phyloP scores from a whole-genome alignment of 2,888 invertebrate genomes.

The Pharmacophagus antenor region DNA sequence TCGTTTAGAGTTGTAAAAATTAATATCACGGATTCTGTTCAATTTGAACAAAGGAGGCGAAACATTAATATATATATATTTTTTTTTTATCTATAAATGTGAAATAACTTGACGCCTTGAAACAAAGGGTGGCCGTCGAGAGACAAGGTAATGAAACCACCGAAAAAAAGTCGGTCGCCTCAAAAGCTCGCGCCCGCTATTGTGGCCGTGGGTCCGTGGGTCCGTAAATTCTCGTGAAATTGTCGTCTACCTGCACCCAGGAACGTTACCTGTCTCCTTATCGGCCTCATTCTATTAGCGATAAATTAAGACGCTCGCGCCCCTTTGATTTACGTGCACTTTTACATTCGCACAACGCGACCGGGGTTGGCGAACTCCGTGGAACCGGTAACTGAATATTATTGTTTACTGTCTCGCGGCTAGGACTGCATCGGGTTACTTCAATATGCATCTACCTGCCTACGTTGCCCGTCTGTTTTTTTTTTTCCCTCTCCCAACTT shows the following conservation, averaged over 20 bases:
- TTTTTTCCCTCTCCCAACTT: no score
- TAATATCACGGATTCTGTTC: background rate
- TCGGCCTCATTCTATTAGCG: slow-evolving; percentile 52
- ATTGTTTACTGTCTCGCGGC: slow-evolving; percentile 39
- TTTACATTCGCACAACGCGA: slow-evolving; percentile 54
- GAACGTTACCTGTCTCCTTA: slow-evolving; percentile 67
- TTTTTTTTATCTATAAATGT: slow-evolving; percentile 45
- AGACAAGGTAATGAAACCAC: slow-evolving; percentile 54
- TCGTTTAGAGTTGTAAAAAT: background rate
- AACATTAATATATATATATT: slow-evolving; percentile 38
- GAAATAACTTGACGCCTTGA: slow-evolving; percentile 56
- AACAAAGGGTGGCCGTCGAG: slow-evolving; percentile 50
- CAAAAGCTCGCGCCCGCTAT: slow-evolving; percentile 44
- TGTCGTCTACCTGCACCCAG: slow-evolving; percentile 59
- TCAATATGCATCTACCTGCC: slow-evolving; percentile 33
- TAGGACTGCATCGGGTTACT: slow-evolving; percentile 38
- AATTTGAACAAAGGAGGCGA: slow-evolving; percentile 11
- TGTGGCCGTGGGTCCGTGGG: slow-evolving; percentile 44
- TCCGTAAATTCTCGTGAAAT: slow-evolving; percentile 61
- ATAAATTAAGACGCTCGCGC: slow-evolving; percentile 69
- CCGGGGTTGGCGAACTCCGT: slow-evolving; percentile 44
- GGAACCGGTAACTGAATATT: slow-evolving; percentile 40
- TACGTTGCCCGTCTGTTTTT: slow-evolving; percentile 30
- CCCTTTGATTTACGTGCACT: slow-evolving; percentile 41
- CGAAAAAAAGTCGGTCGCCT: slow-evolving; percentile 54